phyloP scores from a whole-genome alignment of 2,113 vertebrate genomes.

The Dascyllus trimaculatus region DNA sequence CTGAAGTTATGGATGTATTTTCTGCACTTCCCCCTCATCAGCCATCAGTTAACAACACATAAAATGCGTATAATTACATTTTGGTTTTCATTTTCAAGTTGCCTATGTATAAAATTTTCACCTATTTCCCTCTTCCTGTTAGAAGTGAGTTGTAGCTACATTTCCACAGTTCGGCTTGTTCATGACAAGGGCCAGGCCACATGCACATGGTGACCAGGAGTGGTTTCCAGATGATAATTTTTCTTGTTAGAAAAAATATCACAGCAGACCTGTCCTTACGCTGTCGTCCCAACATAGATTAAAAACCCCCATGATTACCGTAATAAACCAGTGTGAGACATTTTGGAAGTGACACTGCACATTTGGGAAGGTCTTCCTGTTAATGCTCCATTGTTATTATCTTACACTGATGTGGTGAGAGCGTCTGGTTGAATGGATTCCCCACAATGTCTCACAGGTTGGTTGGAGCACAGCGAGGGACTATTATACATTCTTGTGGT shows the following conservation, averaged over 20 bases:
- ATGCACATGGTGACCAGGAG: slow-evolving; percentile 40
- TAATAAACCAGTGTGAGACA: slow-evolving; percentile 46
- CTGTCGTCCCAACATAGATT: slow-evolving; percentile 25
- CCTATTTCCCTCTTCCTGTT: slow-evolving; percentile 85
- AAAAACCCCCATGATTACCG: slow-evolving; percentile 40
- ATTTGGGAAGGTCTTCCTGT: slow-evolving; percentile 52
- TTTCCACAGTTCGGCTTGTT: slow-evolving; percentile 70
- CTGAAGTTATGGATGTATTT: slow-evolving; percentile 86
- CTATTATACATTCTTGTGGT: slow-evolving; percentile 99
- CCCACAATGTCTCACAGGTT: slow-evolving; percentile 87
- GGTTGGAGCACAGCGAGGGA: slow-evolving; percentile 99
- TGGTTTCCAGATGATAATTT: slow-evolving; percentile 30
- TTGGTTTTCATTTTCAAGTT: slow-evolving; percentile 85
- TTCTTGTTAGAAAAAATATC: slow-evolving; percentile 11
- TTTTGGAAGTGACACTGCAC: slow-evolving; percentile 55
- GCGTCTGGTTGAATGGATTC: slow-evolving; percentile 59
- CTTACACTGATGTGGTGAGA: slow-evolving; percentile 66
- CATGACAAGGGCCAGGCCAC: slow-evolving; percentile 44
- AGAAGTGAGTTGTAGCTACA: slow-evolving; percentile 80
- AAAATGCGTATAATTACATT: slow-evolving; percentile 86
- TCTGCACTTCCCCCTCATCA: slow-evolving; percentile 80
- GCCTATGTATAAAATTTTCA: slow-evolving; percentile 86
- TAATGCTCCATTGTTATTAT: slow-evolving; percentile 66
- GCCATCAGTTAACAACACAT: slow-evolving; percentile 87
- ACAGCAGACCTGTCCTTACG: neutral